Conservation (phyloP, 1,140 invertebrate genomes). For the Diprion similis region DNA sequence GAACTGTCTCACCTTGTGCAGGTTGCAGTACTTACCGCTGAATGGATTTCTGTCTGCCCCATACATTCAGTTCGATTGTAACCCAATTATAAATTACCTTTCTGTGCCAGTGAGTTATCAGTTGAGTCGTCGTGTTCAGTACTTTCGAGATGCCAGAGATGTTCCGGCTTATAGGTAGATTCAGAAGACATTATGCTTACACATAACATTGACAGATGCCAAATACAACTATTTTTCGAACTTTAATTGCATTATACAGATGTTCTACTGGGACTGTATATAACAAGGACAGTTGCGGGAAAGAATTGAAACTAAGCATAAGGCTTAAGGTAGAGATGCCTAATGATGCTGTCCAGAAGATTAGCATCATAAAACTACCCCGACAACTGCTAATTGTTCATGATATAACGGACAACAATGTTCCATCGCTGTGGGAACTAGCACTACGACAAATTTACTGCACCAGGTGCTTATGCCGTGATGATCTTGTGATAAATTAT, state of each 20-base stretch:
- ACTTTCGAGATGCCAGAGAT: conserved; percentile 23
- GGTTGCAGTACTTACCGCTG: conserved; percentile 47
- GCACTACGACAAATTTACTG: conserved; percentile 47
- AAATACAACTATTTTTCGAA: conserved; percentile 5
- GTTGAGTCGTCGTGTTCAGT: neutral
- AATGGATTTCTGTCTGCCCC: conserved; percentile 51
- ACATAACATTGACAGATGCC: too few species aligned
- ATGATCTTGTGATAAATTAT: neutral
- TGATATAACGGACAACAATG: conserved; percentile 35
- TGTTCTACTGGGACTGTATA: conserved; percentile 32
- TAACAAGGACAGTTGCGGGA: conserved; percentile 19
- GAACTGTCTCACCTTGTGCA: conserved; percentile 21
- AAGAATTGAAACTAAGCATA: conserved; percentile 37
- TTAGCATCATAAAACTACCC: conserved; percentile 43
- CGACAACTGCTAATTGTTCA: conserved; percentile 46
- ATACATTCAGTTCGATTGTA: conserved; percentile 44
- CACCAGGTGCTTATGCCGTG: conserved; percentile 37
- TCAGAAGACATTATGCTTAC: conserved; percentile 10
- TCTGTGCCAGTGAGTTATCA: conserved; percentile 39
- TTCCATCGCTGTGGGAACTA: conserved; percentile 46
- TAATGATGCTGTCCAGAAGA: conserved; percentile 22
- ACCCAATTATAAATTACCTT: conserved; percentile 48
- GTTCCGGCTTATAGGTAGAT: conserved; percentile 34
- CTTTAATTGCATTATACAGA: conserved; percentile 24
- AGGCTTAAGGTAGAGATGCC: conserved; percentile 24